Evolutionary conservation across 2,113 vertebrate species (phyloP).

Genomic region (Cebidichthys violaceus): DNA sequence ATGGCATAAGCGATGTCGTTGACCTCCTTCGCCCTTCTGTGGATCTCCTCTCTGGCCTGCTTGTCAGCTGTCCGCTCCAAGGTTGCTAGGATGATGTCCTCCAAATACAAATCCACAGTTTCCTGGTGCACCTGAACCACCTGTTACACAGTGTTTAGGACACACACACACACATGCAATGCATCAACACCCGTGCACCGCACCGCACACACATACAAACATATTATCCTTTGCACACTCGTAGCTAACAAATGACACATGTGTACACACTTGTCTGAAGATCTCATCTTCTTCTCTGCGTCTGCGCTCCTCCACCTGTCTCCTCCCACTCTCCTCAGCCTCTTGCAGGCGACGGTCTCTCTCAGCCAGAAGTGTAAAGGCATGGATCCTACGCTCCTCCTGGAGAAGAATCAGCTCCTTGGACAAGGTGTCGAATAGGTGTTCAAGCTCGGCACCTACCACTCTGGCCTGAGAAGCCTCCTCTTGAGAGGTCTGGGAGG

Average conservation of each 20-base stretch:
- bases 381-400: constrained; percentile 91
- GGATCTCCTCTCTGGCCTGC: constrained; percentile 92
- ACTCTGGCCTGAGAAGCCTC: constrained; percentile 81
- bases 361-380: constrained; percentile 90
- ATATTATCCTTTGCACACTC: background rate
- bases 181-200: background rate
- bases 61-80: constrained; percentile 86
- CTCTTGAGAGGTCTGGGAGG: constrained; percentile 75
- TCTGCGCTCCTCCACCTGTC: constrained; percentile 88
- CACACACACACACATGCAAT: background rate
- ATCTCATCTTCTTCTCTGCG: constrained; percentile 89
- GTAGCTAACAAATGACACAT: background rate
- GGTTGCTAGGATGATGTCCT: constrained; percentile 88
- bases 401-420: constrained; percentile 93
- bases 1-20: constrained; percentile 89
- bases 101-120: constrained; percentile 92
- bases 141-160: constrained; percentile 71
- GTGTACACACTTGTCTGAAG: constrained; percentile 87
- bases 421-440: constrained; percentile 90
- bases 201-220: background rate
- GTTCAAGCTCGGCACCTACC: constrained; percentile 83
- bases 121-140: constrained; percentile 91
- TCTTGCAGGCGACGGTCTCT: constrained; percentile 88
- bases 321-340: constrained; percentile 91
- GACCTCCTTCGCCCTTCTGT: constrained; percentile 86